phyloP scores from a whole-genome alignment of 2,797 vertebrate genomes.

The Hipposideros larvatus region DNA sequence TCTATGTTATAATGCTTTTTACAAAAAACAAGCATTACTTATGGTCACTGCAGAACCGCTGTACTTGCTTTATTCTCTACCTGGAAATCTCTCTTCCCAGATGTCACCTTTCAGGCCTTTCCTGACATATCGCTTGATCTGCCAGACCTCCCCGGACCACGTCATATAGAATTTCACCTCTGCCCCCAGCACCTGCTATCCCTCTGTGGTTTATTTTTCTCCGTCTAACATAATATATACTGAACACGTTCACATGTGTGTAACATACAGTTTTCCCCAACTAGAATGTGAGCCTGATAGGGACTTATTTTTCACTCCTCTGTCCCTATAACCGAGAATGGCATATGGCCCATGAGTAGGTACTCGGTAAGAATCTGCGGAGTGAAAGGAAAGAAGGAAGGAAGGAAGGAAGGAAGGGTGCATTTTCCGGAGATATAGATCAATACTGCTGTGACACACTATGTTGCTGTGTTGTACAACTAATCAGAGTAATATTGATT shows the following conservation, averaged over 20 bases:
- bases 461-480: background rate
- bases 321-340: background rate
- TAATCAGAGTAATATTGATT: background rate
- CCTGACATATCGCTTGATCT: background rate
- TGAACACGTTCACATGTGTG: no score
- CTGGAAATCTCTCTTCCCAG: background rate
- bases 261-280: background rate
- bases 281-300: background rate
- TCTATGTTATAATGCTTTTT: background rate
- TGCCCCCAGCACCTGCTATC: fast-evolving
- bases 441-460: background rate
- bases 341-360: background rate
- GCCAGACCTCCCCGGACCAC: background rate
- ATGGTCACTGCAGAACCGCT: background rate
- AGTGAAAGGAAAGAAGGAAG: background rate
- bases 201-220: background rate
- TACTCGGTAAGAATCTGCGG: background rate
- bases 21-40: background rate
- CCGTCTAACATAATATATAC: no score
- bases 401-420: background rate
- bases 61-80: background rate
- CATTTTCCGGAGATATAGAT: background rate
- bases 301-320: background rate
- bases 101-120: no score
- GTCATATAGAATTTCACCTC: background rate